phyloP scores from a whole-genome alignment of 2,797 vertebrate species.

The Chromobotia macracanthus region DNA sequence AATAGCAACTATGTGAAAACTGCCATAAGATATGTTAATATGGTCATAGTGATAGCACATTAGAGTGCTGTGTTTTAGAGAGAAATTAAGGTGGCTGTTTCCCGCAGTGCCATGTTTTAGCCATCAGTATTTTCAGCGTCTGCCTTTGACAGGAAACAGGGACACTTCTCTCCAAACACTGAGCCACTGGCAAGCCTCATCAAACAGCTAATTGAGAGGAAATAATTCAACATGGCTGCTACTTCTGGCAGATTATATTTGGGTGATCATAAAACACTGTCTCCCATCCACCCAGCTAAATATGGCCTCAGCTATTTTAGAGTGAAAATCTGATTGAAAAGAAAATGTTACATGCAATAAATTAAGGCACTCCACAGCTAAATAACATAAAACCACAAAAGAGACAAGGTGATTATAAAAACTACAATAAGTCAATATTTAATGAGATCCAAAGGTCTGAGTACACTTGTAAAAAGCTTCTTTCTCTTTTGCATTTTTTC shows the following conservation, averaged over 20 bases:
- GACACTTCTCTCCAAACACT: conserved; percentile 30
- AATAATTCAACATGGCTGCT: conserved; percentile 43
- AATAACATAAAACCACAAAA: not conserved
- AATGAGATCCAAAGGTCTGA: not conserved
- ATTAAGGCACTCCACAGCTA: not conserved
- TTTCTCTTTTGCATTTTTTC: no score
- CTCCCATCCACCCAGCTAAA: conserved; percentile 16
- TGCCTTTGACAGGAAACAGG: conserved; percentile 26
- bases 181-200: conserved; percentile 47
- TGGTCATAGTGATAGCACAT: not conserved
- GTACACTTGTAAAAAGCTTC: no score
- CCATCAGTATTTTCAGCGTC: conserved; percentile 35
- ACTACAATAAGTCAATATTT: not conserved
- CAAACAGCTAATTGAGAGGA: conserved; percentile 36
- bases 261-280: conserved; percentile 31
- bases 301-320: conserved; percentile 16
- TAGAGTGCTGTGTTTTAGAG: conserved; percentile 6
- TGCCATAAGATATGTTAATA: conserved; percentile 7
- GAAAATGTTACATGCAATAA: not conserved
- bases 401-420: not conserved
- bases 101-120: conserved; percentile 11
- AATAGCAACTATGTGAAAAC: not conserved
- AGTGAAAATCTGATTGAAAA: not conserved
- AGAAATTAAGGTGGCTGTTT: conserved; percentile 14
- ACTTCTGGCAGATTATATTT: conserved; percentile 25